These are phyloP conservation scores for Propithecus deckenii DNA, from an alignment of 2,797 vertebrate genomes.

Conservation along the genomic window DNA sequence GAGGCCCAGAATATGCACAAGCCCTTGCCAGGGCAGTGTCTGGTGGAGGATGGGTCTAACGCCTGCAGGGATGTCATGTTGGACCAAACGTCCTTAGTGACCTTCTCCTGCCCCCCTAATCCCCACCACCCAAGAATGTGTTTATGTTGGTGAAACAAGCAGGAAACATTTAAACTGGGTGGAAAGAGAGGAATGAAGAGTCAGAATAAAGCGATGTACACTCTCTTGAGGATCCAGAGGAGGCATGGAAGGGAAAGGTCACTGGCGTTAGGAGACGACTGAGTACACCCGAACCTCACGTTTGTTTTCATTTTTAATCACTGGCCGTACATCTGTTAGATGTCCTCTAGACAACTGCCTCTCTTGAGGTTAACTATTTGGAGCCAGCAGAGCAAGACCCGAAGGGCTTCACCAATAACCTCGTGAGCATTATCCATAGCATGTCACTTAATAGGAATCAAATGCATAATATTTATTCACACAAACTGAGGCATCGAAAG, in stretches of 20 bases:
- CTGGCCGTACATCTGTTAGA: neutral
- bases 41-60: fast-evolving
- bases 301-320: neutral
- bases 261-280: neutral
- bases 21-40: fast-evolving
- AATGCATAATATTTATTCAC: neutral
- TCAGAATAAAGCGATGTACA: neutral
- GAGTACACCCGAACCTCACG: neutral
- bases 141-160: neutral
- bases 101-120: neutral
- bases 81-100: neutral
- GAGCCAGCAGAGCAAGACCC: neutral
- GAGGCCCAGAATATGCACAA: neutral
- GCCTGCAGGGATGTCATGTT: neutral
- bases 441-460: neutral
- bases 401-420: neutral
- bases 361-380: neutral
- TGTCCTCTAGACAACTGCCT: neutral
- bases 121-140: neutral
- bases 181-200: neutral
- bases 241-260: neutral
- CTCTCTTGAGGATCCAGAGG: neutral
- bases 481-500: neutral
- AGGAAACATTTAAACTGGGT: neutral
- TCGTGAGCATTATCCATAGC: neutral